These are phyloP conservation scores for Chalcis sispes DNA, from an alignment of 2,888 invertebrate species.

Conservation along the genomic window DNA sequence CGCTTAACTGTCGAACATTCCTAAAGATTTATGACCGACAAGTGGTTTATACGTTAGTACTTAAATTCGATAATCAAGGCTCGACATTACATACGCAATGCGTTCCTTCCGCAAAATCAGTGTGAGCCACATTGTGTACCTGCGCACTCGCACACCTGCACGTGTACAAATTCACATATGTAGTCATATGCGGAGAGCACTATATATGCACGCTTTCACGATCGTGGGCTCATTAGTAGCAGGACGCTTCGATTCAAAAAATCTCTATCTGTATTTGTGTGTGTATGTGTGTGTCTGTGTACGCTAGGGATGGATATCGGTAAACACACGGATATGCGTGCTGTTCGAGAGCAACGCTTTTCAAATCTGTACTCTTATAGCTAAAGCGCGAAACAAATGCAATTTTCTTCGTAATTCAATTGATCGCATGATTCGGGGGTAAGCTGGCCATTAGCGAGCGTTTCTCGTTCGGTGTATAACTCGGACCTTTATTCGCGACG, in stretches of 20 bases:
- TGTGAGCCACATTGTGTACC: slow-evolving; percentile 3
- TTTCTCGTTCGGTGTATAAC: slow-evolving; percentile 23
- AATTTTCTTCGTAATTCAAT: slow-evolving; percentile 69
- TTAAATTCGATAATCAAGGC: slow-evolving; percentile 54
- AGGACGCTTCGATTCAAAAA: slow-evolving; percentile 43
- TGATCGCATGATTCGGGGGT: slow-evolving; percentile 69
- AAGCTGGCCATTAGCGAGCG: slow-evolving; percentile 69
- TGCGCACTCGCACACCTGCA: not conserved
- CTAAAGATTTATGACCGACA: slow-evolving; percentile 41
- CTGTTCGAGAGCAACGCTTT: not conserved
- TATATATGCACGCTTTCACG: too few species aligned
- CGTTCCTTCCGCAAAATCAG: slow-evolving; percentile 46
- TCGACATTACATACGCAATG: slow-evolving; percentile 41
- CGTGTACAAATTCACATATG: not conserved
- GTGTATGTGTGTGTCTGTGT: too few species aligned
- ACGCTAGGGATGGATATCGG: too few species aligned
- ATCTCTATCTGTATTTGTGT: too few species aligned
- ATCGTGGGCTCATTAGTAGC: slow-evolving; percentile 62
- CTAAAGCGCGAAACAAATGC: slow-evolving; percentile 65
- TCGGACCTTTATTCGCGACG: not conserved
- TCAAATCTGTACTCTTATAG: slow-evolving; percentile 29
- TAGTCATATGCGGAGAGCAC: not conserved
- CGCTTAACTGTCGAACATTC: slow-evolving; percentile 32
- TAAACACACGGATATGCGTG: not conserved
- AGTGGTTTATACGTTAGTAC: slow-evolving; percentile 43